phyloP scores from a whole-genome alignment of 1,140 invertebrate genomes.

The Lordiphosa stackelbergi region DNA sequence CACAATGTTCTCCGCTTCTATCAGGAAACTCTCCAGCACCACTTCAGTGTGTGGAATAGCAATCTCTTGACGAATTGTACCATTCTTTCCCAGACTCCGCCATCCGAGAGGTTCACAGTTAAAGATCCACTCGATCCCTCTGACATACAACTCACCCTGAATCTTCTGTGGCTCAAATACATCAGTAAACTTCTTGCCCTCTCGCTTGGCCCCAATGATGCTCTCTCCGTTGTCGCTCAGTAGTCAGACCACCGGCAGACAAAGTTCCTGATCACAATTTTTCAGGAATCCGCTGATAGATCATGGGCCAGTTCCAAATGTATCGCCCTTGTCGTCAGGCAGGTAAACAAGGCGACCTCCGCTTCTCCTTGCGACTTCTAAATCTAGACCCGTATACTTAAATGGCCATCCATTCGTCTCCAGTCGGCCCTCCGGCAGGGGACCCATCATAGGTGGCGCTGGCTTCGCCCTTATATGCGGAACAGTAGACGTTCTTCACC shows the following conservation, averaged over 20 bases:
- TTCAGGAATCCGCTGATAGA: constrained; percentile 3
- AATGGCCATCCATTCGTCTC: constrained; percentile 2
- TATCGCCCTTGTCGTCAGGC: constrained; percentile 3
- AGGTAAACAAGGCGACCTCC: constrained; percentile 15
- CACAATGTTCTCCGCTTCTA: constrained; percentile 15
- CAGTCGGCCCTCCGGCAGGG: constrained; percentile 2
- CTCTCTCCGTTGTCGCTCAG: background rate
- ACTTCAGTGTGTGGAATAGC: background rate
- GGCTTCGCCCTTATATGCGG: background rate
- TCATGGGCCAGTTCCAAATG: constrained; percentile 1
- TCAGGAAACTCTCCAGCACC: constrained; percentile 14
- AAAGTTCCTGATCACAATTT: constrained; percentile 8
- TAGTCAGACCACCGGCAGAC: constrained; percentile 3
- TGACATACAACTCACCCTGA: constrained; percentile 6
- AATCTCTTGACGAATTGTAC: constrained; percentile 7
- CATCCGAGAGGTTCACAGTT: constrained; percentile 12
- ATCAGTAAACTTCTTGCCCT: background rate
- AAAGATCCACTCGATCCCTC: constrained; percentile 4
- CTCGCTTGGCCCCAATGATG: constrained; percentile 7
- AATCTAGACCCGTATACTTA: constrained; percentile 5
- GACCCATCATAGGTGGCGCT: background rate
- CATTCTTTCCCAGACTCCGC: constrained; percentile 12
- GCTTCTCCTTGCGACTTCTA: constrained; percentile 5
- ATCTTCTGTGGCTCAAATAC: constrained; percentile 13
- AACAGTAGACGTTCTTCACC: too few species aligned